Conservation (phyloP, 2,113 vertebrate genomes). For the Vimba vimba region DNA sequence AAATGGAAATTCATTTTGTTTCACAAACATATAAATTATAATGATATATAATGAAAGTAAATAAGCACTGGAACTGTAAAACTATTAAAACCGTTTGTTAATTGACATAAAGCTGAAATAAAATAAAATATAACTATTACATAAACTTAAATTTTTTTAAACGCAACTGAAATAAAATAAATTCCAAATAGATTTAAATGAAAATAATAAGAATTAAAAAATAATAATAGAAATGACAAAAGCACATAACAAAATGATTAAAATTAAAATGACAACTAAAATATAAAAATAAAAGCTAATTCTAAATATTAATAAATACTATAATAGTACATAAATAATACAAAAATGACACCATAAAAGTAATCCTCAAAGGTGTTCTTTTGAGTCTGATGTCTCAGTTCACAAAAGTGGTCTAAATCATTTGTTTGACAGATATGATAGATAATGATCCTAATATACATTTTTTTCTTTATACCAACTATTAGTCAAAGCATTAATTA, state of each 20-base stretch:
- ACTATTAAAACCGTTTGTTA: neutral
- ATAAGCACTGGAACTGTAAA: neutral
- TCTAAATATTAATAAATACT: neutral
- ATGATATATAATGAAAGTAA: neutral
- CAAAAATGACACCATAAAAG: neutral
- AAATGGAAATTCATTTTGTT: neutral
- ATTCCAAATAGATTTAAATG: neutral
- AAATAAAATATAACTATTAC: neutral
- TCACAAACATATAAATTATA: neutral
- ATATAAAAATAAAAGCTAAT: neutral
- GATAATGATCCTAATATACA: too few relatives aligned
- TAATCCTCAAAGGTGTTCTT: neutral
- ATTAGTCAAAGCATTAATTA: neutral
- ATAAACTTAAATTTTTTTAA: too few relatives aligned
- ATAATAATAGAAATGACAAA: neutral
- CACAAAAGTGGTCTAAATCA: neutral
- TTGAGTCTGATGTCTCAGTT: neutral
- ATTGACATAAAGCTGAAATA: neutral
- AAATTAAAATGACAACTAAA: neutral
- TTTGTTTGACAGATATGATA: neutral
- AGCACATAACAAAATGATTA: neutral
- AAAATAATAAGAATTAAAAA: neutral
- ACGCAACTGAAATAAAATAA: too few relatives aligned
- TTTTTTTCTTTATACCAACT: neutral
- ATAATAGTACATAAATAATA: neutral